These are phyloP conservation scores for Sarcophaga subvicina DNA, from an alignment of 2,888 invertebrate genomes.

Conservation along the genomic window DNA sequence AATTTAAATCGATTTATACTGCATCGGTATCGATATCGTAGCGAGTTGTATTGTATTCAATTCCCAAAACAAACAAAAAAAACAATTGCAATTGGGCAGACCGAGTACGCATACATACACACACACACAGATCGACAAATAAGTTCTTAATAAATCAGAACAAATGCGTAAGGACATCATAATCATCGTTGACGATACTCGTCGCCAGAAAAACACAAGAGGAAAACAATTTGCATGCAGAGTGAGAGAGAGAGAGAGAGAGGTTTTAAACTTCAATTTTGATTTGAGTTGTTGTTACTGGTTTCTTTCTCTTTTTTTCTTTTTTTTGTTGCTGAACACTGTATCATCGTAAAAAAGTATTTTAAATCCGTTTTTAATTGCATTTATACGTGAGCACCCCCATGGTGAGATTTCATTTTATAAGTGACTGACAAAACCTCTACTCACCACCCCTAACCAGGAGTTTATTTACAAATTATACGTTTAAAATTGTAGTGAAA, in stretches of 20 bases:
- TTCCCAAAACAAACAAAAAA: background rate
- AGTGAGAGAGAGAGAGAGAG: background rate
- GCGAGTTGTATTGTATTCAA: no score
- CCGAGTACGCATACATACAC: background rate
- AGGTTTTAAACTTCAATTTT: background rate
- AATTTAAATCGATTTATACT: no score
- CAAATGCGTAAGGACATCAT: conserved; percentile 57
- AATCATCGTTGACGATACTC: background rate
- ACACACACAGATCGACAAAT: background rate
- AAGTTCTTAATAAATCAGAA: conserved; percentile 62
- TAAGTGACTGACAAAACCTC: background rate
- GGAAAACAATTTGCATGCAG: conserved; percentile 49
- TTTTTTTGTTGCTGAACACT: conserved; percentile 30
- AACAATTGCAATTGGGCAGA: conserved; percentile 56
- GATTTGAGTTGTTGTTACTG: conserved; percentile 6
- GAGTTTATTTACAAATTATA: background rate
- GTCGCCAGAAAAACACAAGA: conserved; percentile 20
- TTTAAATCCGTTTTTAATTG: conserved; percentile 70
- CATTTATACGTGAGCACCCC: conserved; percentile 64
- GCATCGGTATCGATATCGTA: no score
- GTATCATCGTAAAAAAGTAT: conserved; percentile 25
- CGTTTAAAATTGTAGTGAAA: no score
- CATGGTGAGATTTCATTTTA: conserved; percentile 54
- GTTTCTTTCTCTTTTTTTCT: background rate
- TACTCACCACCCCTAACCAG: background rate